These are phyloP conservation scores for Pyralis farinalis DNA, from an alignment of 2,888 invertebrate species.

Conservation along the genomic window DNA sequence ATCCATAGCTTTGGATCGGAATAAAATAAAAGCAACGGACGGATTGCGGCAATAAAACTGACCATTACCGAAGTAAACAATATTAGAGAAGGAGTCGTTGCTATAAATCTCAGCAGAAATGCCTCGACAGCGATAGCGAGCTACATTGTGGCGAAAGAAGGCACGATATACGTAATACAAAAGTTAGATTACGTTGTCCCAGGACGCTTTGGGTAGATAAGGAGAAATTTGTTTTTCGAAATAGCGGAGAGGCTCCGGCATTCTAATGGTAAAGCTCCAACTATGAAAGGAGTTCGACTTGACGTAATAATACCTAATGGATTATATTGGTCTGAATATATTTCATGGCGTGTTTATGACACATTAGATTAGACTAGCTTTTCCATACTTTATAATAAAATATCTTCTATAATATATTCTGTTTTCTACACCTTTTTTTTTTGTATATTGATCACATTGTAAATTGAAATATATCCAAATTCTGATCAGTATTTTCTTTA, in stretches of 20 bases:
- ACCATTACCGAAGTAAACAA: conserved; percentile 74
- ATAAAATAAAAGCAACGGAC: conserved; percentile 58
- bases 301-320: too few species aligned
- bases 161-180: conserved; percentile 49
- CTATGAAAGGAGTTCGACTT: background rate
- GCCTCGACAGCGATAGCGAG: conserved; percentile 54
- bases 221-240: conserved; percentile 24
- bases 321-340: too few species aligned
- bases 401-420: too few species aligned
- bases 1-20: conserved; percentile 42
- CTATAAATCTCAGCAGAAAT: conserved; percentile 65
- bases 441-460: too few species aligned
- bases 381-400: background rate
- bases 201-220: conserved; percentile 28
- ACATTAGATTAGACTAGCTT: conserved; percentile 3
- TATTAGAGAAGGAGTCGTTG: conserved; percentile 65
- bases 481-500: too few species aligned
- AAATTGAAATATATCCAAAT: too few species aligned
- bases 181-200: conserved; percentile 49
- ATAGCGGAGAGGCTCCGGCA: conserved; percentile 9
- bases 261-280: conserved; percentile 4
- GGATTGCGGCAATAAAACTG: conserved; percentile 63
- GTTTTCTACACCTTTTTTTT: too few species aligned
- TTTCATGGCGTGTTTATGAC: too few species aligned
- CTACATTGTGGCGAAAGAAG: conserved; percentile 60